A percentile compares a stretch with the other conserved stretches of the same genome.
phyloP scores from a whole-genome alignment of 2,888 invertebrate genomes.

The Lasioglossum morio region DNA sequence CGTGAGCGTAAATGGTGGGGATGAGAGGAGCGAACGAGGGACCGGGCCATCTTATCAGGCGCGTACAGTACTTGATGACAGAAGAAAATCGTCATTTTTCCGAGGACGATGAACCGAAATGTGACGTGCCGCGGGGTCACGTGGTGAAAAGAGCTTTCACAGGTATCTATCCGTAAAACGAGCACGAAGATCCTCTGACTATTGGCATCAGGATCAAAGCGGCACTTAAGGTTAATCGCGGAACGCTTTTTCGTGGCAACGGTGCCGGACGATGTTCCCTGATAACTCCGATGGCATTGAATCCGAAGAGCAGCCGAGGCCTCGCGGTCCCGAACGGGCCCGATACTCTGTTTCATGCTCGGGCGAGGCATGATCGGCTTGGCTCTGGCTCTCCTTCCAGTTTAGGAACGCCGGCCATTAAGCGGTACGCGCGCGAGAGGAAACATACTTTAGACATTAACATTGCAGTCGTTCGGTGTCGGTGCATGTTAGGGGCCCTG shows the following conservation, averaged over 20 bases:
- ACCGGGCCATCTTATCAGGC: too few relatives aligned
- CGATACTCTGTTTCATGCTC: conserved; percentile 53
- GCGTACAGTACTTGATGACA: neutral
- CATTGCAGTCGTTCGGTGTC: conserved; percentile 63
- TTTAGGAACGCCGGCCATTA: conserved; percentile 69
- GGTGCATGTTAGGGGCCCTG: conserved; percentile 43
- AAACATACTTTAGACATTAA: conserved; percentile 75
- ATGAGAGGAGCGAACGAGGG: too few relatives aligned
- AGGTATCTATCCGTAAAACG: conserved; percentile 8
- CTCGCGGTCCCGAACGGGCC: conserved; percentile 39
- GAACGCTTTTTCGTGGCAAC: conserved; percentile 67
- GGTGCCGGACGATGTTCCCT: conserved; percentile 57
- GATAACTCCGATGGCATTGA: conserved; percentile 64
- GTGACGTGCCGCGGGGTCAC: neutral
- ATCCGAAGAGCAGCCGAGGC: conserved; percentile 12
- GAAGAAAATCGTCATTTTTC: neutral
- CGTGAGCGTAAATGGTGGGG: too few relatives aligned
- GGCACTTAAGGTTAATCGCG: conserved; percentile 64
- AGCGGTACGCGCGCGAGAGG: conserved; percentile 63
- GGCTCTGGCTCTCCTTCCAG: conserved; percentile 44
- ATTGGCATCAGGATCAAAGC: conserved; percentile 44
- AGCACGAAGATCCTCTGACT: conserved; percentile 14
- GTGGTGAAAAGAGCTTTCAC: conserved; percentile 10
- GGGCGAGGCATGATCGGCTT: conserved; percentile 25
- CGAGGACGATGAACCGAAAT: neutral